Base-by-base conservation (phyloP, 2,888 invertebrate species). In the Cheilosia vulpina region DNA sequence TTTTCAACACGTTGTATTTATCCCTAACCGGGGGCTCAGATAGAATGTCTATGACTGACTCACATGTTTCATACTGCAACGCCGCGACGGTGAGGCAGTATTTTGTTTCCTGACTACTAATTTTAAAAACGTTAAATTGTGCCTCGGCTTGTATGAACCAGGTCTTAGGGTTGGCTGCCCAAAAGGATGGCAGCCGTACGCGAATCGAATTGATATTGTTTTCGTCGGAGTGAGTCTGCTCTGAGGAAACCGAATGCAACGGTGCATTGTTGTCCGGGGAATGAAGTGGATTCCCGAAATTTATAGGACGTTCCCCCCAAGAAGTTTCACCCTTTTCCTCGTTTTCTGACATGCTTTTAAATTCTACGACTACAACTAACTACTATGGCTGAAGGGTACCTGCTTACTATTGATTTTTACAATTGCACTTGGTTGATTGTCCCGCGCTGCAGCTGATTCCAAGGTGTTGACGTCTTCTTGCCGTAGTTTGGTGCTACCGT, bases 91-190 rank as follows among this genome's bases (percentile, higher is more conserved):
- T 34, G 24, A 62, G 50, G 27, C 52, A 60, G 41, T 69, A 69
- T 21, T 69, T 69, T 45, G 45, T 69, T 43, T 57, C 57, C 45
- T 43, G 50, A 11, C 34, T 34, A 11, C 2, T 34, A 2, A 34
- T 55, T 55, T 57, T 55, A 15, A 47, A 57, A 6, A 71, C 71
- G 1, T 21, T 27, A 41, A 71, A 71, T 38, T 60, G 71, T 24
- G 71, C 71, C 43, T 71, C 50, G 27, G 60, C 71, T 60, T 71
- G 60, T 15, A 71, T 71, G 24, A 57, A 68, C 68, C 68, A 57
- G 19, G 68, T 52, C 27, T 24, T 27, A 15, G 66, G 53, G 27
- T 66, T 66, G 15, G n/a, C 38, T 13, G 34, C 6, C 66, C 66
- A 66, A 31, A 66, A 66, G 2, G 66, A 11, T 53, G 66, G 66